phyloP scores from a whole-genome alignment of 2,888 invertebrate species.

The Drosophila meridionalis region DNA sequence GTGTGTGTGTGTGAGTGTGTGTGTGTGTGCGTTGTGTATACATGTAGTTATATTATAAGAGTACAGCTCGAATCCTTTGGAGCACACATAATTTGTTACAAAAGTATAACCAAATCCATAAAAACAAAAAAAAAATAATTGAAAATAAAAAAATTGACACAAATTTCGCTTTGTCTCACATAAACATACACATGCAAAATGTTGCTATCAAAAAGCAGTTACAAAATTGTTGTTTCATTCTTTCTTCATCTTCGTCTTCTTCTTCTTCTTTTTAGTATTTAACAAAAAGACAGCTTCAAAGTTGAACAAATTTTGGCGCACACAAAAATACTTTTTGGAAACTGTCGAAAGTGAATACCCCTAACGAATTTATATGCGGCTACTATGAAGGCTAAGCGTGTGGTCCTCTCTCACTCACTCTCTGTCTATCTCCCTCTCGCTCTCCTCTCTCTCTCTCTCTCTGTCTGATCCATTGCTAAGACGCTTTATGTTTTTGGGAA shows the following conservation, averaged over 20 bases:
- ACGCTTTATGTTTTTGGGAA: neutral
- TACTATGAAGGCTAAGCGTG: constrained; percentile 52
- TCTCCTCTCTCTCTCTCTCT: neutral
- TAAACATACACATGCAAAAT: constrained; percentile 29
- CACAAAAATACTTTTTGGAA: constrained; percentile 31
- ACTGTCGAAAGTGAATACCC: constrained; percentile 47
- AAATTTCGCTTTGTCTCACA: neutral
- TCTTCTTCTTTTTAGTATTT: constrained; percentile 24
- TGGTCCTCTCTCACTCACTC: constrained; percentile 14
- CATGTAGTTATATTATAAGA: constrained; percentile 10
- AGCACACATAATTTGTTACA: constrained; percentile 23
- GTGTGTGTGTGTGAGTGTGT: constrained; percentile 2
- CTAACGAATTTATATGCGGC: constrained; percentile 43
- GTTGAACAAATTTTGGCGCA: constrained; percentile 30
- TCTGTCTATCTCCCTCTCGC: neutral
- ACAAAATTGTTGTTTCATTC: constrained; percentile 18
- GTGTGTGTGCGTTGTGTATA: constrained; percentile 15
- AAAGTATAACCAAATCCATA: constrained; percentile 4
- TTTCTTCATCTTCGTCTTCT: neutral
- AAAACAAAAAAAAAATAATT: neutral
- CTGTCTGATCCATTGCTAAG: constrained; percentile 13
- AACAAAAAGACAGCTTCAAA: constrained; percentile 35
- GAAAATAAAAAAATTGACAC: constrained; percentile 14
- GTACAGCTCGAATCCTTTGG: constrained; percentile 4
- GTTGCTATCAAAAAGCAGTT: constrained; percentile 27